phyloP scores from a whole-genome alignment of 2,888 invertebrate species.

The Spilarctia lutea region DNA sequence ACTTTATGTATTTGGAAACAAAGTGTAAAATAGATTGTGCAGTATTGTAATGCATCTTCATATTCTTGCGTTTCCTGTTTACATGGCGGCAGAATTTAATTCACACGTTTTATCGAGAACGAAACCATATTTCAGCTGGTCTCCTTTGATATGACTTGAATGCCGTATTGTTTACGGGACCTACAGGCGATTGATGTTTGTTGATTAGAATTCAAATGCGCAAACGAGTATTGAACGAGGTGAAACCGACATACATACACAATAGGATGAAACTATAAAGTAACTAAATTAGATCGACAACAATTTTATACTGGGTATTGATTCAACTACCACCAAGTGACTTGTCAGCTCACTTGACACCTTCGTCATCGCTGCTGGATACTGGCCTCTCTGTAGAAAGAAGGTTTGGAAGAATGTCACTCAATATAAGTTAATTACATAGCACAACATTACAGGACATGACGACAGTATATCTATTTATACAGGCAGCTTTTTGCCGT shows the following conservation, averaged over 20 bases:
- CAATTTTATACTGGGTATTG: neutral
- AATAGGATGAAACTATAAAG: neutral
- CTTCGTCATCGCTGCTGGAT: neutral
- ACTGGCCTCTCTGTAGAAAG: too few species aligned
- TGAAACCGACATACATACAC: neutral
- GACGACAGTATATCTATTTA: neutral
- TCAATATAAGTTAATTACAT: neutral
- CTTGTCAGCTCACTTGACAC: neutral
- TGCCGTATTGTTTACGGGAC: slow-evolving; percentile 34
- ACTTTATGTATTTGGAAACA: neutral
- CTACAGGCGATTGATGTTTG: slow-evolving; percentile 16
- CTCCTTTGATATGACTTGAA: slow-evolving; percentile 48
- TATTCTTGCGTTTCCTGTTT: slow-evolving; percentile 22
- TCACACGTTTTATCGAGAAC: slow-evolving; percentile 43
- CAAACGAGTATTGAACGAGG: neutral
- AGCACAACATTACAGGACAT: neutral
- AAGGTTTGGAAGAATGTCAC: neutral
- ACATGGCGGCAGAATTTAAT: slow-evolving; percentile 22
- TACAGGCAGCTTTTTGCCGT: neutral
- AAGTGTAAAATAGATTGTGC: neutral
- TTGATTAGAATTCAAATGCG: slow-evolving; percentile 23
- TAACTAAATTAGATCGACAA: neutral
- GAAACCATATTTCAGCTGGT: slow-evolving; percentile 43
- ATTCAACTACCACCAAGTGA: neutral
- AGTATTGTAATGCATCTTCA: slow-evolving; percentile 6